These are phyloP conservation scores for Redunca redunca DNA, from an alignment of 2,113 vertebrate genomes.

Conservation along the genomic window DNA sequence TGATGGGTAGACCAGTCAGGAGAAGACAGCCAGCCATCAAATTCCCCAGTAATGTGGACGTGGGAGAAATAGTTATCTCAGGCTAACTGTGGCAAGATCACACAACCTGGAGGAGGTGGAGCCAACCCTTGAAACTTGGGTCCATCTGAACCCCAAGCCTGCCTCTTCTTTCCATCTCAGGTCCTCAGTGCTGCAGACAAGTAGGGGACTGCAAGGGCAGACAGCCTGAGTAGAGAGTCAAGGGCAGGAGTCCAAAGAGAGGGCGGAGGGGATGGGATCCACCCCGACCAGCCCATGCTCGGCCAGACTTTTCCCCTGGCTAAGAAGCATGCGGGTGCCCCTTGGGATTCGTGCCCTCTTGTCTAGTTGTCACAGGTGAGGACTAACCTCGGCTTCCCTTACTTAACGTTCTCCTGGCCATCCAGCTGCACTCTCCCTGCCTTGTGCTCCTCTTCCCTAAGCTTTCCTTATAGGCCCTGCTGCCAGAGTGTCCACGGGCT, in stretches of 20 bases:
- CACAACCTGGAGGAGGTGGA: background rate
- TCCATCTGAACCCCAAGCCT: background rate
- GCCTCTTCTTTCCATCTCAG: background rate
- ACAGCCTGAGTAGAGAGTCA: background rate
- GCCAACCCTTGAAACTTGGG: background rate
- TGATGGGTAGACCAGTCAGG: background rate
- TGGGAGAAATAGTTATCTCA: background rate
- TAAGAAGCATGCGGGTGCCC: background rate
- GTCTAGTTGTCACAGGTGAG: background rate
- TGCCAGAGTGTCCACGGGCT: background rate
- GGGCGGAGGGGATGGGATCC: background rate
- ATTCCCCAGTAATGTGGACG: background rate
- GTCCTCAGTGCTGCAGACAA: background rate
- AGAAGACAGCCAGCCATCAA: background rate
- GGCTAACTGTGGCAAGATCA: background rate
- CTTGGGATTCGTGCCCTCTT: background rate
- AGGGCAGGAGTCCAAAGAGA: background rate
- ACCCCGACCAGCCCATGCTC: background rate
- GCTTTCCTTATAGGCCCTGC: background rate
- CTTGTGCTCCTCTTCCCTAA: background rate
- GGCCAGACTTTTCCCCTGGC: background rate
- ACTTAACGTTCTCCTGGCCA: background rate
- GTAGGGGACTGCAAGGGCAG: background rate
- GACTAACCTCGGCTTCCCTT: background rate
- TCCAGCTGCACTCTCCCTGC: background rate